Evolutionary conservation across 2,797 vertebrate genomes (phyloP).

Genomic region (Okamejei kenojei): DNA sequence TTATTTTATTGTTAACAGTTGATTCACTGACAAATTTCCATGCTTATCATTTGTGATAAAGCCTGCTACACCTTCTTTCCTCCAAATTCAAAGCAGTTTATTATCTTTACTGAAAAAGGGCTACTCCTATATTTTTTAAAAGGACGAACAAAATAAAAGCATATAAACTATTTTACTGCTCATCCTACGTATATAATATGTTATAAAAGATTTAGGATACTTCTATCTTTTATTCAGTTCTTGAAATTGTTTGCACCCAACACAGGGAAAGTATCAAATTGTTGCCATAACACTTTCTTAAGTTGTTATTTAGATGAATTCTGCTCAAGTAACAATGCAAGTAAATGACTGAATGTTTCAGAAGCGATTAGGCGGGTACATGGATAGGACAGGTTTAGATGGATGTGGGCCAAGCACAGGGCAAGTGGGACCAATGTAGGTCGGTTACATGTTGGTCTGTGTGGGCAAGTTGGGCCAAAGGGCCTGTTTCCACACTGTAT

Average conservation of each 20-base stretch:
- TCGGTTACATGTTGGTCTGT: too few relatives aligned
- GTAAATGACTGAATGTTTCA: neutral
- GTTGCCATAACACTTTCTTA: neutral
- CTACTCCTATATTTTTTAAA: neutral
- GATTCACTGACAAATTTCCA: neutral
- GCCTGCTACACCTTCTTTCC: too few relatives aligned
- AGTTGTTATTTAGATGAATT: neutral
- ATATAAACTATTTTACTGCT: neutral
- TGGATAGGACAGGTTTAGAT: too few relatives aligned
- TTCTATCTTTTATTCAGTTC: neutral
- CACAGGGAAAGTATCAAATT: neutral
- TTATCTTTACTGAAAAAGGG: neutral
- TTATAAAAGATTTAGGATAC: conserved; percentile 1
- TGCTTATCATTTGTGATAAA: too few relatives aligned
- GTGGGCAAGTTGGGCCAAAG: too few relatives aligned
- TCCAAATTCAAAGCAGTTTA: neutral
- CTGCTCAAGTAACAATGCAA: neutral
- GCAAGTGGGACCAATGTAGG: too few relatives aligned
- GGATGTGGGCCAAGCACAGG: too few relatives aligned
- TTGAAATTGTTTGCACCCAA: neutral
- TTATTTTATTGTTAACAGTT: neutral
- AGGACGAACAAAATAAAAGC: neutral
- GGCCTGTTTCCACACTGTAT: too few relatives aligned
- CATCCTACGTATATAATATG: neutral
- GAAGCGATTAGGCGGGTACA: too few relatives aligned